phyloP scores from a whole-genome alignment of 1,140 invertebrate genomes.

The Sycophila sp. region DNA sequence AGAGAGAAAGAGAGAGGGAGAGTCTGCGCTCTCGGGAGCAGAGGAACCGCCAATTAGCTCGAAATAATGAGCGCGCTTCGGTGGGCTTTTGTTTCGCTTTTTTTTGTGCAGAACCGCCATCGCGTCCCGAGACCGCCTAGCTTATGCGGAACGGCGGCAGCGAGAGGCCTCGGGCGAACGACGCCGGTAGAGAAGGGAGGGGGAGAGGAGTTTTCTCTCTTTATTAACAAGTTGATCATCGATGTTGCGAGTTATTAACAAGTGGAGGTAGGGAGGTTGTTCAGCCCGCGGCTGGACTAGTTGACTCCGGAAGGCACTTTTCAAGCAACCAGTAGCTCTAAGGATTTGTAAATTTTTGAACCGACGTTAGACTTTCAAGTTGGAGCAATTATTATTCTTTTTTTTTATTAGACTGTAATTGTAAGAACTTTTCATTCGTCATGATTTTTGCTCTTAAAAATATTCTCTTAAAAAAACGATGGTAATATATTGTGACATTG shows the following conservation, averaged over 20 bases:
- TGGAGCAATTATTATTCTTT: too few relatives aligned
- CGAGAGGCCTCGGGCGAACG: slow-evolving; percentile 54
- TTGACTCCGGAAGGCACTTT: background rate
- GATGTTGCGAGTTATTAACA: slow-evolving; percentile 45
- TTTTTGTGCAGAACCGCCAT: slow-evolving; percentile 60
- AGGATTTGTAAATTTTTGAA: background rate
- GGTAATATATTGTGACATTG: background rate
- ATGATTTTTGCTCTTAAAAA: too few relatives aligned
- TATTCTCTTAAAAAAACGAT: too few relatives aligned
- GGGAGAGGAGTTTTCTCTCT: slow-evolving; percentile 44
- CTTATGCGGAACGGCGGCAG: slow-evolving; percentile 42
- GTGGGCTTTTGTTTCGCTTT: slow-evolving; percentile 51
- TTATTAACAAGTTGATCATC: slow-evolving; percentile 49
- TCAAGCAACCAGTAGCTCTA: background rate
- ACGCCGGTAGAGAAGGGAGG: too few relatives aligned
- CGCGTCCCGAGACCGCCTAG: slow-evolving; percentile 13
- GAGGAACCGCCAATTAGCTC: slow-evolving; percentile 67
- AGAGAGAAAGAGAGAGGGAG: too few relatives aligned
- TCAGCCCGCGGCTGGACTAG: background rate
- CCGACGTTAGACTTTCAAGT: background rate
- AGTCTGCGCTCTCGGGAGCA: slow-evolving; percentile 48
- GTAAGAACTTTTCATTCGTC: too few relatives aligned
- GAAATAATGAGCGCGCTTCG: slow-evolving; percentile 66
- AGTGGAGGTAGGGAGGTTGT: slow-evolving; percentile 37
- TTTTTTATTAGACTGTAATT: too few relatives aligned